Evolutionary conservation across 2,113 vertebrate species (phyloP), one percentile per base, ranked within the genome.

Genomic region (Platichthys stellatus): DNA sequence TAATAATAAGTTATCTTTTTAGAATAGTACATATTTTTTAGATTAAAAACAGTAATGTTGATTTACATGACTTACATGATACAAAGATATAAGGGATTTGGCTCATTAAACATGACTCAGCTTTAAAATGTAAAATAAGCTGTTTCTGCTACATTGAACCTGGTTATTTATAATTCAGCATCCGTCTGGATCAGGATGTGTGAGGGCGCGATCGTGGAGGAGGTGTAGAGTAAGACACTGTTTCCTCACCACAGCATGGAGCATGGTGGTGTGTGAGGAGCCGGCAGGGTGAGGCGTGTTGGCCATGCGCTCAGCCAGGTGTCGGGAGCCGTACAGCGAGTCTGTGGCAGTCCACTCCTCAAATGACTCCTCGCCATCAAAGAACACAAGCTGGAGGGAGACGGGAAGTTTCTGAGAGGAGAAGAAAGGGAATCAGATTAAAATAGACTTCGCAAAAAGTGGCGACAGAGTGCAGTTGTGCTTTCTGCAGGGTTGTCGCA

Each of bases 321-420:
- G 96, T 23, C 95, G 94, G 6, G 97, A 96, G 8, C 97, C 97
- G 0, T 98, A 98, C 14, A 98, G 91, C 0, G 97, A 98, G 74
- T 98, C 97, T 0, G 88, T 93, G 80, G 72, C 91, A 0, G 96
- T 96, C 97, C 97, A 98, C 14, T 95, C 93, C 71, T 93, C 94
- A 15, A 98, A 94, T 0, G 97, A 95, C 83, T 98, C 97, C 78
- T 98, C 97, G 0, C 97, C 97, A 0, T 98, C 97, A 53, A 98
- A 93, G 85, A 98, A 98, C 13, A 96, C 94, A 12, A 98, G 89
- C 93, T 98, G 96, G 15, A 98, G 92, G 2, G 95, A 94, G 69
- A 96, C 82, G 0, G 88, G 91, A 43, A 83, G 74, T 67, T 85
- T 92, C 95, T 95, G 26, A 2, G 58, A 13, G 72, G 58, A 13